Conservation (phyloP, 2,888 invertebrate genomes). For the Shargacucullia verbasci region DNA sequence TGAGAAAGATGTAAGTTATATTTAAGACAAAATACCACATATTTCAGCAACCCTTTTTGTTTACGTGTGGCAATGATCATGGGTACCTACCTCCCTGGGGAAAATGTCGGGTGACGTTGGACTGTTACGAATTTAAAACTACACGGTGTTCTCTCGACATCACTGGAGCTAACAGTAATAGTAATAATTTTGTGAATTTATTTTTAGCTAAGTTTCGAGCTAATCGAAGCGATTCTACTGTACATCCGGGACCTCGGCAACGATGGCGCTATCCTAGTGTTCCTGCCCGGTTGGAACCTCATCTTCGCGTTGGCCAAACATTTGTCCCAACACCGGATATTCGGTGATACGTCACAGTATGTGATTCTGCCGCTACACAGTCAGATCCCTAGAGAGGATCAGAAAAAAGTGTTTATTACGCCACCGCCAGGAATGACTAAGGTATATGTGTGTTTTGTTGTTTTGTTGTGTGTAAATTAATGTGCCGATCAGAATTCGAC, state of each 20-base stretch:
- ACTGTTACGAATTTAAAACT: no score
- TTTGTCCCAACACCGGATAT: conserved; percentile 91
- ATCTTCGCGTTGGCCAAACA: conserved; percentile 97
- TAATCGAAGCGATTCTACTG: conserved; percentile 94
- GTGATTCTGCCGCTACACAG: conserved; percentile 98
- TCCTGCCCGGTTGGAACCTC: conserved; percentile 99
- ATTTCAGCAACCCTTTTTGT: no score
- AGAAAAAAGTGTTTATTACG: conserved; percentile 96
- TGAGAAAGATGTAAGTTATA: conserved; percentile 95
- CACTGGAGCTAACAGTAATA: no score
- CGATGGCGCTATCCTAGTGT: conserved; percentile 96
- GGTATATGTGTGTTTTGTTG: no score
- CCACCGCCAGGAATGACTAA: conserved; percentile 96
- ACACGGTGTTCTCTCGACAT: no score
- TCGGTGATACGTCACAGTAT: conserved; percentile 91
- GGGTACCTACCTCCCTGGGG: no score
- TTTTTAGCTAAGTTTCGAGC: conserved; percentile 93
- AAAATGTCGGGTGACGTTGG: no score
- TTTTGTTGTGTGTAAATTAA: no score
- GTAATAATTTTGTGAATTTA: no score
- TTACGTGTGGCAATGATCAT: no score
- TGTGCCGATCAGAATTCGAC: no score
- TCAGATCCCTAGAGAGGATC: conserved; percentile 98
- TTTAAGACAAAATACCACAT: no score
- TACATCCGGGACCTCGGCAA: conserved; percentile 90